Conservation (phyloP, 1,140 invertebrate genomes). For the Theocolax elegans region DNA sequence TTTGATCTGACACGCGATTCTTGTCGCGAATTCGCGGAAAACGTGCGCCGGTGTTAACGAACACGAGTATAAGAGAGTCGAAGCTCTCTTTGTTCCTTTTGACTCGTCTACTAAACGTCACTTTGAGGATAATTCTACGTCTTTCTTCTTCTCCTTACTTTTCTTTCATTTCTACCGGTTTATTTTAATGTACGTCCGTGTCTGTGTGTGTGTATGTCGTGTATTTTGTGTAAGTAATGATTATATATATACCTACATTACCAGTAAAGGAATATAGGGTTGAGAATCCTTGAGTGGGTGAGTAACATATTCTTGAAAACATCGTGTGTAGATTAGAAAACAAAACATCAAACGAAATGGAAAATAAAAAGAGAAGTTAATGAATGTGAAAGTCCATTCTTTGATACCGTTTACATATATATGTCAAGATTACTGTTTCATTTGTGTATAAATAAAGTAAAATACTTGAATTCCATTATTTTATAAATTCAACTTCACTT, state of each 20-base stretch:
- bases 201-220: background rate
- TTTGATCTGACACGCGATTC: background rate
- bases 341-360: conserved; percentile 4
- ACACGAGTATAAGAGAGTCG: too few relatives aligned
- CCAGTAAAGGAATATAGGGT: background rate
- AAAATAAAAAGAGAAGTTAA: background rate
- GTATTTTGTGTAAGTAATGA: background rate
- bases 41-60: too few relatives aligned
- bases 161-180: background rate
- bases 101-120: too few relatives aligned
- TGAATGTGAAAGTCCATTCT: background rate
- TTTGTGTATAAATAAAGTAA: too few relatives aligned
- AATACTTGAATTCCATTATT: too few relatives aligned
- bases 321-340: conserved; percentile 13
- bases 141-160: background rate
- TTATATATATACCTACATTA: background rate
- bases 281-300: background rate
- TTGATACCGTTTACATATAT: too few relatives aligned
- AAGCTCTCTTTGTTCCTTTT: background rate
- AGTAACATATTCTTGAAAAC: background rate
- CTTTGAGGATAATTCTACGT: background rate
- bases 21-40: background rate
- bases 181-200: background rate
- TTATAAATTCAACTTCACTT: too few relatives aligned
- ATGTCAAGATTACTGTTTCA: too few relatives aligned